Conservation (phyloP, 2,888 invertebrate genomes). For the Nephrotoma appendiculata region DNA sequence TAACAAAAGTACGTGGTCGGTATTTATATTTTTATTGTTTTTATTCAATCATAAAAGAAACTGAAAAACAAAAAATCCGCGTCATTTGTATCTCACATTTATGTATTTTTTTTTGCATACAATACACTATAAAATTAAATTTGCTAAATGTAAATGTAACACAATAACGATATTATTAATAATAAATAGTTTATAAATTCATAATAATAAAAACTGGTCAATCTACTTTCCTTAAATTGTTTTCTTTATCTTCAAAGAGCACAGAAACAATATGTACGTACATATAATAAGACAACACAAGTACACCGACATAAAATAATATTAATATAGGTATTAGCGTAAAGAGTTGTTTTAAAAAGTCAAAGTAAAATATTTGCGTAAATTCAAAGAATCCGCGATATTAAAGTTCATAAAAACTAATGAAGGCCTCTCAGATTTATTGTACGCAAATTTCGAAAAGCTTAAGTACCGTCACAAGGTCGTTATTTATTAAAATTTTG, state of each 20-base stretch:
- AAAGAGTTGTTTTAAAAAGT: neutral
- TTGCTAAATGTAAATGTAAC: neutral
- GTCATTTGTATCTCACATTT: neutral
- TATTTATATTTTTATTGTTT: neutral
- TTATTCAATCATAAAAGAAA: neutral
- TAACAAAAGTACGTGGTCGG: neutral
- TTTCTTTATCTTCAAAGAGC: neutral
- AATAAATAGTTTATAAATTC: neutral
- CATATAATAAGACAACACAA: neutral
- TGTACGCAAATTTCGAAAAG: neutral
- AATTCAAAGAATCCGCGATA: neutral
- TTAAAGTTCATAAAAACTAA: neutral
- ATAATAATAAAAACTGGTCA: slow-evolving; percentile 1
- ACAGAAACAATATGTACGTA: neutral
- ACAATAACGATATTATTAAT: neutral
- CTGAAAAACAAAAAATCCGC: neutral
- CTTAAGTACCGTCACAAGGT: neutral
- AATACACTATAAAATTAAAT: neutral
- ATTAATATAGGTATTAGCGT: neutral
- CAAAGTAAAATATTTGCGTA: neutral
- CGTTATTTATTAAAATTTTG: neutral
- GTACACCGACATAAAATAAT: neutral
- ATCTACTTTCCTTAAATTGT: slow-evolving; percentile 3
- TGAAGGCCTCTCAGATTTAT: neutral
- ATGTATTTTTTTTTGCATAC: neutral